A percentile compares a stretch with the other conserved stretches of the same genome.
Evolutionary conservation across 2,888 invertebrate genomes (phyloP).

Genomic region (Nymphalis c-album): DNA sequence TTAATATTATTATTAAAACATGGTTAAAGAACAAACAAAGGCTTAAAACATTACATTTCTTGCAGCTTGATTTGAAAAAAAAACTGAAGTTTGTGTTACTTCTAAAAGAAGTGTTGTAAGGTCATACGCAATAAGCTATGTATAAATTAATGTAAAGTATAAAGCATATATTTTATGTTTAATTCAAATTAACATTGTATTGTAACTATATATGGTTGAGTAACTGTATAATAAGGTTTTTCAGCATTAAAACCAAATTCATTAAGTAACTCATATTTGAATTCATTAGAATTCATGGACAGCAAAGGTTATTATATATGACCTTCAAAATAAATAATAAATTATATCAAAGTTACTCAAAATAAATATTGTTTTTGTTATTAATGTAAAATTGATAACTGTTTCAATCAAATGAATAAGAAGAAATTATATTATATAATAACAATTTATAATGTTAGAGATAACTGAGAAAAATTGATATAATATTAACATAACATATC

Average conservation of each 20-base stretch:
- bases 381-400: neutral
- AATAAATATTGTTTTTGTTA: constrained; percentile 4
- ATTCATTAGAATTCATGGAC: constrained; percentile 19
- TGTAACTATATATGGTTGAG: neutral
- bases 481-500: too few relatives aligned
- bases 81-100: too few relatives aligned
- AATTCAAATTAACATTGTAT: constrained; percentile 6
- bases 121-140: neutral
- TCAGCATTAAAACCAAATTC: constrained; percentile 7
- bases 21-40: too few relatives aligned
- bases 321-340: neutral
- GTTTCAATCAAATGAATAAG: neutral
- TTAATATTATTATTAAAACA: too few relatives aligned
- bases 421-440: neutral
- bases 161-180: neutral
- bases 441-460: neutral
- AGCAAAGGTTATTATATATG: constrained; percentile 9
- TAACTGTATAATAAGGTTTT: constrained; percentile 5
- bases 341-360: neutral
- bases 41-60: too few relatives aligned
- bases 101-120: too few relatives aligned
- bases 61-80: too few relatives aligned
- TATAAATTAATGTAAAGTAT: neutral
- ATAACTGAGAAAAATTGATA: neutral
- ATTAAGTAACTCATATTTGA: constrained; percentile 1